These are phyloP conservation scores for Lota lota DNA, from an alignment of 2,113 vertebrate genomes.

Conservation along the genomic window DNA sequence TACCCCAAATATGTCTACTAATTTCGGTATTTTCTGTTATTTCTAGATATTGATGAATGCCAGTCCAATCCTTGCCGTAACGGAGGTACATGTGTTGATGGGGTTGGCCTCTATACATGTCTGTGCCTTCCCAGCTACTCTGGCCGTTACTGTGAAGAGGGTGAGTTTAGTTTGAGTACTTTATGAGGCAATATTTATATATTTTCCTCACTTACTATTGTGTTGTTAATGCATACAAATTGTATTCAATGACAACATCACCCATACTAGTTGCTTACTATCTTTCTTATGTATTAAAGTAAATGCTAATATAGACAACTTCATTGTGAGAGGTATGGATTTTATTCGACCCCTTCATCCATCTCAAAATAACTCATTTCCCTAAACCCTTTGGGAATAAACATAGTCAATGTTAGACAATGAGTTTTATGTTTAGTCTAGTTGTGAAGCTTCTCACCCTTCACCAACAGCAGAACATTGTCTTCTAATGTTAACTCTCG, in stretches of 20 bases:
- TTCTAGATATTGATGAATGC: slow-evolving; percentile 91
- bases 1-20: neutral
- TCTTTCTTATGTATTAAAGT: neutral
- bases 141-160: slow-evolving; percentile 88
- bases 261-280: too few relatives aligned
- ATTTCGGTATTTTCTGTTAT: slow-evolving; percentile 24
- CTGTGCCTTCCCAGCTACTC: slow-evolving; percentile 91
- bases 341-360: too few relatives aligned
- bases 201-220: neutral
- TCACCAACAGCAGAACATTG: neutral
- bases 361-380: too few relatives aligned
- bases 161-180: slow-evolving; percentile 63
- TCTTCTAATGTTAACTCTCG: neutral
- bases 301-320: too few relatives aligned
- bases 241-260: too few relatives aligned
- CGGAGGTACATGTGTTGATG: slow-evolving; percentile 90
- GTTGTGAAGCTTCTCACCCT: slow-evolving; percentile 2
- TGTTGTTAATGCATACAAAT: neutral
- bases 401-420: too few relatives aligned
- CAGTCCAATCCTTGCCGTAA: slow-evolving; percentile 92
- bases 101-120: slow-evolving; percentile 83
- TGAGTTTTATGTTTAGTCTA: neutral
- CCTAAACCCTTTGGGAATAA: too few relatives aligned
- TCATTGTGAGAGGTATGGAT: neutral
- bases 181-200: neutral